phyloP scores from a whole-genome alignment of 2,113 vertebrate species.

The Neogale vison region DNA sequence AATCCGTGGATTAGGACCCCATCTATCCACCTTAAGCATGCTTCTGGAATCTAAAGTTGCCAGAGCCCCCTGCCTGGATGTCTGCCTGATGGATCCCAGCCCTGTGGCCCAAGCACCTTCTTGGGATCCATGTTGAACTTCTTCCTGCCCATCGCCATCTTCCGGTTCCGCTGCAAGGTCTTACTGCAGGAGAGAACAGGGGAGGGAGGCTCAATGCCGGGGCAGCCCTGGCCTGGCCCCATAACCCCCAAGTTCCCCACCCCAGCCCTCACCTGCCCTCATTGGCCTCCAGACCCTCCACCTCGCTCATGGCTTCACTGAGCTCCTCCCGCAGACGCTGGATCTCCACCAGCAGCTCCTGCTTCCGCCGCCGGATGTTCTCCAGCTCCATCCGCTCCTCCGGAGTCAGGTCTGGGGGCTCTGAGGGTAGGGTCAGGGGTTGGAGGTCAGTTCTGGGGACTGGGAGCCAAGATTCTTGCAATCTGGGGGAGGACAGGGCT shows the following conservation, averaged over 20 bases:
- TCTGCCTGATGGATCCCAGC: not conserved
- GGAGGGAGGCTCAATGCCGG: not conserved
- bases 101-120: conserved; percentile 85
- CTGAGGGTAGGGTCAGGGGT: conserved; percentile 66
- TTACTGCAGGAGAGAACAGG: conserved; percentile 83
- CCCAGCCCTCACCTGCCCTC: conserved; percentile 91
- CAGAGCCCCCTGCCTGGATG: not conserved
- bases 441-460: not conserved
- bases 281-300: conserved; percentile 93
- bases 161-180: conserved; percentile 93
- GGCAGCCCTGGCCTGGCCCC: not conserved
- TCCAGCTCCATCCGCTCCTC: conserved; percentile 95
- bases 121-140: conserved; percentile 93
- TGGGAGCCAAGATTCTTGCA: not conserved
- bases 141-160: conserved; percentile 95
- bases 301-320: conserved; percentile 93
- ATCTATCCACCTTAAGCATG: not conserved
- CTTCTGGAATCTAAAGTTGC: not conserved
- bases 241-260: not conserved
- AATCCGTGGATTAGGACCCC: not conserved
- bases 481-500: not conserved
- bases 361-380: conserved; percentile 93
- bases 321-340: conserved; percentile 93
- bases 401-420: conserved; percentile 93
- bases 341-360: conserved; percentile 93